These are phyloP conservation scores for Cricetomys ansorgei DNA, from an alignment of 2,113 vertebrate species.

Conservation along the genomic window DNA sequence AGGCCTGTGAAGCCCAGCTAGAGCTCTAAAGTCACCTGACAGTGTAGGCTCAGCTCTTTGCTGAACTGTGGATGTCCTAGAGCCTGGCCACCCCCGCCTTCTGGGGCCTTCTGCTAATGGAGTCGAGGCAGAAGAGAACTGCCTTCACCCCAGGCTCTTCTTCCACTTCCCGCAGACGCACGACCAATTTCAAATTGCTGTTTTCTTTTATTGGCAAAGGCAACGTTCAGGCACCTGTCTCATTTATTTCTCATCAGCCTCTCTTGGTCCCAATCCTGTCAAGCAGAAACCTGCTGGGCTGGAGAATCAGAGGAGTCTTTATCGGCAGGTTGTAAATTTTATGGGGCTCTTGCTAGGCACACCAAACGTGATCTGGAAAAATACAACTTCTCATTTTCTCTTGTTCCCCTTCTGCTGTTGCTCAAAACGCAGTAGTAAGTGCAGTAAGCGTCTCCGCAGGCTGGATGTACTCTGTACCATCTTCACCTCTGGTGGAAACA, in stretches of 20 bases:
- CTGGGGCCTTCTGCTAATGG: not conserved
- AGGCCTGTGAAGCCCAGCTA: not conserved
- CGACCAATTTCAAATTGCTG: conserved; percentile 28
- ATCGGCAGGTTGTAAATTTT: not conserved
- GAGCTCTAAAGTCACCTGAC: not conserved
- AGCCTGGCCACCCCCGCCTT: not conserved
- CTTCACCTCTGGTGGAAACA: not conserved
- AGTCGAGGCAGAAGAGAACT: not conserved
- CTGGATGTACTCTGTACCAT: not conserved
- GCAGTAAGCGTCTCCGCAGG: not conserved
- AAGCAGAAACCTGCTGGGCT: conserved; percentile 54
- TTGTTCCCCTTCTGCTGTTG: not conserved
- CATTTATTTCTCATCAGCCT: conserved; percentile 65
- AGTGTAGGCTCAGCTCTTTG: too few species aligned
- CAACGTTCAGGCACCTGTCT: conserved; percentile 17
- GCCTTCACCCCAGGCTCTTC: not conserved
- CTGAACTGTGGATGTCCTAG: not conserved
- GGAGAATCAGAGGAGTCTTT: not conserved
- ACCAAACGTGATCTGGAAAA: conserved; percentile 52
- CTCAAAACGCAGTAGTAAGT: not conserved
- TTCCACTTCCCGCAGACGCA: not conserved
- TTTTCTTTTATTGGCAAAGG: conserved; percentile 69
- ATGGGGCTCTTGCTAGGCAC: not conserved
- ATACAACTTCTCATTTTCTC: conserved; percentile 12
- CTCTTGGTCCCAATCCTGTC: not conserved